A percentile compares a stretch with the other conserved stretches of the same genome.
Conservation (phyloP, 2,888 invertebrate genomes). For the Pinctada fucata region DNA sequence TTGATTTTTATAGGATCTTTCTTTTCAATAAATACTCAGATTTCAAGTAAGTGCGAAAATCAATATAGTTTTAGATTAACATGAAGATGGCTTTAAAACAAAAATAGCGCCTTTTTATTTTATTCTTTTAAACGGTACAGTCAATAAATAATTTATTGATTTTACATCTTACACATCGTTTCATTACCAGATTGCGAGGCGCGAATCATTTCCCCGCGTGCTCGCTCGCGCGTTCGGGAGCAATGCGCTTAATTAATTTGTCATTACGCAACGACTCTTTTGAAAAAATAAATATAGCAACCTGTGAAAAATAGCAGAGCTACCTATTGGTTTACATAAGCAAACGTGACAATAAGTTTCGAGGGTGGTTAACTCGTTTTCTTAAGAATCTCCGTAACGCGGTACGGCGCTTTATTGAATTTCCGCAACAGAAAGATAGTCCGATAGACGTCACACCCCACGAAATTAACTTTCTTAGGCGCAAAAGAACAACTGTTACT, state of each 20-base stretch:
- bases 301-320: conserved; percentile 31
- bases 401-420: not conserved
- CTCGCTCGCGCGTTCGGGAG: not conserved
- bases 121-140: not conserved
- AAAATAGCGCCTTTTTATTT: not conserved
- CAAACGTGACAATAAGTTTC: not conserved
- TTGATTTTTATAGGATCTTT: too few relatives aligned
- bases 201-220: not conserved
- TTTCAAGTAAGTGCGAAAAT: too few relatives aligned
- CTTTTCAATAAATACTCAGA: too few relatives aligned
- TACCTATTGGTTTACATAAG: not conserved
- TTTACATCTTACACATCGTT: not conserved
- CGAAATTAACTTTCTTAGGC: not conserved
- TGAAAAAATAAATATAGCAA: conserved; percentile 7
- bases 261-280: conserved; percentile 14
- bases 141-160: not conserved
- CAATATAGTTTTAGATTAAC: too few relatives aligned
- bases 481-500: conserved; percentile 27
- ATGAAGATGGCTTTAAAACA: not conserved
- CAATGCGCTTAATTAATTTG: not conserved
- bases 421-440: not conserved
- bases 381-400: too few relatives aligned
- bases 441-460: not conserved
- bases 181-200: not conserved
- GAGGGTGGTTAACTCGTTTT: not conserved